A percentile compares a stretch with the other conserved stretches of the same genome.
Evolutionary conservation across 2,113 vertebrate genomes (phyloP).

Genomic region (Sylvilagus bachmani): DNA sequence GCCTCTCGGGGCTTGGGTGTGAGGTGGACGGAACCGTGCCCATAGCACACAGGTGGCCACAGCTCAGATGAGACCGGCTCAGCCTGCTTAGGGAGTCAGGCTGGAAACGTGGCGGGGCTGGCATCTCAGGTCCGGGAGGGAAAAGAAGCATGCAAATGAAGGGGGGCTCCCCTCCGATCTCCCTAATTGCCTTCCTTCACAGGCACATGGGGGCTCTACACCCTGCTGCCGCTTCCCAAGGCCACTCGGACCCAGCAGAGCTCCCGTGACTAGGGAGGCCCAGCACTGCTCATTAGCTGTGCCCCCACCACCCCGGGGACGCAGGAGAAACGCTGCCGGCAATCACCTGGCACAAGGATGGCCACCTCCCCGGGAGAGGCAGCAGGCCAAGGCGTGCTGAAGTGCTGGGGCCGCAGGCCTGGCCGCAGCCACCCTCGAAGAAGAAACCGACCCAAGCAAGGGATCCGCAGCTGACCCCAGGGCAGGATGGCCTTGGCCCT

Average conservation of each 20-base stretch:
- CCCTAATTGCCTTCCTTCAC: slow-evolving; percentile 43
- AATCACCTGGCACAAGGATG: slow-evolving; percentile 65
- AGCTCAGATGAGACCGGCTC: background rate
- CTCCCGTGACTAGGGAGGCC: slow-evolving; percentile 9
- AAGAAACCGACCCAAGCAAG: background rate
- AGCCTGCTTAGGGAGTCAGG: slow-evolving; percentile 40
- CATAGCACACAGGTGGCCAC: background rate
- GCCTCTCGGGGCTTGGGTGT: background rate
- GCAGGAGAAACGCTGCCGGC: slow-evolving; percentile 56
- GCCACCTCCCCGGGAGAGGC: background rate
- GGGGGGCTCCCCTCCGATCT: slow-evolving; percentile 2
- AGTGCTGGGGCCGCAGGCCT: background rate
- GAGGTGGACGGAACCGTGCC: background rate
- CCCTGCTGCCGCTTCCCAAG: background rate
- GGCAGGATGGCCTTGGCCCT: slow-evolving; percentile 26
- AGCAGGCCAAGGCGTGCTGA: background rate
- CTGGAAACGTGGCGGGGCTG: background rate
- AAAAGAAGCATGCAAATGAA: slow-evolving; percentile 31
- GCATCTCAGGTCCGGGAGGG: slow-evolving; percentile 27
- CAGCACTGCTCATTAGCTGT: slow-evolving; percentile 65
- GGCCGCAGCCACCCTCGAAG: slow-evolving; percentile 60
- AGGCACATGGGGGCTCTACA: slow-evolving; percentile 50
- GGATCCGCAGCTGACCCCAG: background rate
- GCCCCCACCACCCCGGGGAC: background rate
- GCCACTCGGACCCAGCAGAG: background rate